Evolutionary conservation across 2,888 invertebrate species (phyloP), one percentile per base, ranked within the genome.

Genomic region (Lepeophtheirus nordmannii): DNA sequence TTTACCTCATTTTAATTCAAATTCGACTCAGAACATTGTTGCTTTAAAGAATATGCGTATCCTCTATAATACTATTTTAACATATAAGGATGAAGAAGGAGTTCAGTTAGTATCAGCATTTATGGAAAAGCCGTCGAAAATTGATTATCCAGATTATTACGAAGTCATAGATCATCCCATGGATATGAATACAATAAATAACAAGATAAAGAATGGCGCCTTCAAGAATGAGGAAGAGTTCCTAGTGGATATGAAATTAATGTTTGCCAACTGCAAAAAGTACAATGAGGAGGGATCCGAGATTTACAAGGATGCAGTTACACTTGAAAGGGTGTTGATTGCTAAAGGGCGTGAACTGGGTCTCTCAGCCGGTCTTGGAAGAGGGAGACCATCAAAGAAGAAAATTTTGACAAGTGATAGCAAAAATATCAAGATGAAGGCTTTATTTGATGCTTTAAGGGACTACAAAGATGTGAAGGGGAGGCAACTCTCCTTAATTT

Each of bases 211-310:
- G 76, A 80, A 74, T 67, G 83, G 83, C 70, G 80, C 81, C 74
- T 84, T 84, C 73, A 75, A 76, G 68, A 79, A 74, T 65, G 82
- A 83, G 71, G 80, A 80, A 61, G 81, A 81, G 70, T 74, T 83
- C 67, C 75, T 83, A 67, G 77, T 78, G 59, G 83, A 84, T 74
- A 41, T 85, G 72, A 81, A 87, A 70, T 79, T 93, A n/a, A 94
- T 98, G 94, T 97, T 98, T 76, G 83, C 85, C 68, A 98, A 98
- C 77, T 97, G 97, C 73, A 87, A 93, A 0, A 88, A 89, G 71
- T 98, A 91, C 76, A 98, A 98, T 75, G 96, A 97, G 76, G 89
- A 94, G 76, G 87, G 89, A 11, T 97, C 96, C 0, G 84, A 87
- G 74, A 93, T 98, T 70, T 94, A 90, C 73, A 89, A 92, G 72